phyloP scores from a whole-genome alignment of 2,888 invertebrate genomes.

The Polymixis lichenea region DNA sequence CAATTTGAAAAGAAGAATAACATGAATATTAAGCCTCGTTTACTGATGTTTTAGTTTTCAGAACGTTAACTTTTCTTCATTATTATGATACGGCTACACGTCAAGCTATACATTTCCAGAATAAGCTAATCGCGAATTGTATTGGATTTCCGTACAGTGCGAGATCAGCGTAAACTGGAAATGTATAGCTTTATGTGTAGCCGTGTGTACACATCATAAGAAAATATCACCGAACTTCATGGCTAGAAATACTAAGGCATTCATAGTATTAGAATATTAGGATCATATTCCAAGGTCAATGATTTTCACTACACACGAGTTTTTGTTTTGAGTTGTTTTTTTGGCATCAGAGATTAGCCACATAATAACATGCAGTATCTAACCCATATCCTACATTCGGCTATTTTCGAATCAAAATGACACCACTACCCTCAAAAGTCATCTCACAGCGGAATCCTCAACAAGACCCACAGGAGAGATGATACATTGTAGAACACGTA shows the following conservation, averaged over 20 bases:
- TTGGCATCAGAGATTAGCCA: neutral
- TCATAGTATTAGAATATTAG: neutral
- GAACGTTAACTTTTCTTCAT: neutral
- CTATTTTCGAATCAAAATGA: neutral
- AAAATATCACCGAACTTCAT: neutral
- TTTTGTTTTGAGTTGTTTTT: neutral
- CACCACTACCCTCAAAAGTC: neutral
- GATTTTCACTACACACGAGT: neutral
- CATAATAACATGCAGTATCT: neutral
- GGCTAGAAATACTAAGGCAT: neutral
- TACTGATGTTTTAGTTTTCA: slow-evolving; percentile 7
- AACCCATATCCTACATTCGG: neutral
- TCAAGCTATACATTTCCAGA: no score
- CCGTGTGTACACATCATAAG: neutral
- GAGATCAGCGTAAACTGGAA: no score
- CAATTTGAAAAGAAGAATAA: slow-evolving; percentile 46
- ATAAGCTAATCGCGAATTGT: no score
- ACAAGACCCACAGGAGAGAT: slow-evolving; percentile 4
- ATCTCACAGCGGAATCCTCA: neutral
- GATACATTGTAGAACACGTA: slow-evolving; percentile 35
- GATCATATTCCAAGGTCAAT: neutral
- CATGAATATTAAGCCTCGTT: neutral
- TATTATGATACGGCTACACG: no score
- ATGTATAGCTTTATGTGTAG: no score
- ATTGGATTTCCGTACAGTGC: no score